Conservation (phyloP, 2,888 invertebrate species). For the Mythimna impura region DNA sequence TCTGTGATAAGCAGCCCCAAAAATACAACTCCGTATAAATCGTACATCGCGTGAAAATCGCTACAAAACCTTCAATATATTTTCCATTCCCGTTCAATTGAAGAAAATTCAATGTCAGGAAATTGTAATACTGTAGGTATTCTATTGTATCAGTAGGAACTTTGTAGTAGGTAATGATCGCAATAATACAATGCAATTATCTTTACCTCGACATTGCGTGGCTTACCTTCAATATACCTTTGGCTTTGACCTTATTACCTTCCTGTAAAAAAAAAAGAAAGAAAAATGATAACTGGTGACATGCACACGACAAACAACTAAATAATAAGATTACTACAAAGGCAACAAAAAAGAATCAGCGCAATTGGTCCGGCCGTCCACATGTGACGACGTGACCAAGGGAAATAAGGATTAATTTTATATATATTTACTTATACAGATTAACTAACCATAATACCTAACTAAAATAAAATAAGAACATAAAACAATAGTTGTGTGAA, state of each 20-base stretch:
- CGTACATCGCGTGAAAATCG: not conserved
- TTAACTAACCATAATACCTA: too few species aligned
- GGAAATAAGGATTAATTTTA: too few species aligned
- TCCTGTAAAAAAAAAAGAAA: not conserved
- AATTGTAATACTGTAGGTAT: not conserved
- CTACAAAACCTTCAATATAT: conserved; percentile 4
- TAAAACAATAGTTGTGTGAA: too few species aligned
- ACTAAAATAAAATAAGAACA: too few species aligned
- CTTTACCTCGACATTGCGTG: conserved; percentile 41
- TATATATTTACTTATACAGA: too few species aligned
- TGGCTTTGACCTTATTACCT: conserved; percentile 47
- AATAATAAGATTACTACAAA: too few species aligned
- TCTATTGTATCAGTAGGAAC: not conserved
- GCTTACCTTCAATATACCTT: conserved; percentile 23
- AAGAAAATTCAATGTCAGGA: conserved; percentile 42
- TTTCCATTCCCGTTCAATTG: conserved; percentile 11
- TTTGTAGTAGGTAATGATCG: not conserved
- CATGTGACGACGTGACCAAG: too few species aligned
- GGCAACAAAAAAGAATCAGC: too few species aligned
- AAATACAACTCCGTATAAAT: not conserved
- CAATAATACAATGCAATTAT: conserved; percentile 19
- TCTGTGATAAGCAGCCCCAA: not conserved
- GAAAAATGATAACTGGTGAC: too few species aligned
- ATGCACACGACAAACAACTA: too few species aligned
- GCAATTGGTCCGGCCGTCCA: too few species aligned